Percentiles rank a stretch among this genome's conserved stretches.
These are phyloP conservation scores for Empidonax traillii DNA, from an alignment of 2,113 vertebrate species.

Conservation along the genomic window DNA sequence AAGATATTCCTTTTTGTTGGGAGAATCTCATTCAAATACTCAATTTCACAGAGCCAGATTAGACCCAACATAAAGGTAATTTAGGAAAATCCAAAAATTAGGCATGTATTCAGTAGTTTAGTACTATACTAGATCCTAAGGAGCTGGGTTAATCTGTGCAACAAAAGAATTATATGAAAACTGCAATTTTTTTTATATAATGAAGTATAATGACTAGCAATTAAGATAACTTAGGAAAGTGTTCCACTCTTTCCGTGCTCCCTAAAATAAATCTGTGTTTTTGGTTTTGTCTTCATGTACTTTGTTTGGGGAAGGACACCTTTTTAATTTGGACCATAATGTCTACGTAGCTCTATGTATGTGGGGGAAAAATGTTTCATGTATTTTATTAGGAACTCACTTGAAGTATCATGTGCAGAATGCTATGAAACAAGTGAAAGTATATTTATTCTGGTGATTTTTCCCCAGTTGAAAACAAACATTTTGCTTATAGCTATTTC, in stretches of 20 bases:
- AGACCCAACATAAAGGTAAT: background rate
- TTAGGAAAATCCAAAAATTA: background rate
- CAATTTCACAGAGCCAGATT: background rate
- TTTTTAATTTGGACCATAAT: background rate
- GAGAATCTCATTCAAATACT: background rate
- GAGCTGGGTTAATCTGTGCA: background rate
- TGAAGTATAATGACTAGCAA: background rate
- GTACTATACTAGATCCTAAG: background rate
- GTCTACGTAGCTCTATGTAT: background rate
- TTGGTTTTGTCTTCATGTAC: background rate
- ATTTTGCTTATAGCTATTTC: background rate
- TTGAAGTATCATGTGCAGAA: background rate
- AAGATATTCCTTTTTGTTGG: background rate
- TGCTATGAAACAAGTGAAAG: background rate
- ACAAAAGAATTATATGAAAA: background rate
- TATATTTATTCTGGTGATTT: background rate
- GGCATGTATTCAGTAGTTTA: background rate
- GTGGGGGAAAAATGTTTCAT: background rate
- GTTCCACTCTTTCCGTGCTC: background rate
- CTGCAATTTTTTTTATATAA: background rate
- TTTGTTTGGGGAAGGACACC: background rate
- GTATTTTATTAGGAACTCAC: background rate
- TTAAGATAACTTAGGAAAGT: background rate
- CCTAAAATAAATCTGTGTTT: background rate
- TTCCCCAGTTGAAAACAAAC: background rate